Conservation (phyloP, 2,888 invertebrate genomes). For the Eristalis pertinax region DNA sequence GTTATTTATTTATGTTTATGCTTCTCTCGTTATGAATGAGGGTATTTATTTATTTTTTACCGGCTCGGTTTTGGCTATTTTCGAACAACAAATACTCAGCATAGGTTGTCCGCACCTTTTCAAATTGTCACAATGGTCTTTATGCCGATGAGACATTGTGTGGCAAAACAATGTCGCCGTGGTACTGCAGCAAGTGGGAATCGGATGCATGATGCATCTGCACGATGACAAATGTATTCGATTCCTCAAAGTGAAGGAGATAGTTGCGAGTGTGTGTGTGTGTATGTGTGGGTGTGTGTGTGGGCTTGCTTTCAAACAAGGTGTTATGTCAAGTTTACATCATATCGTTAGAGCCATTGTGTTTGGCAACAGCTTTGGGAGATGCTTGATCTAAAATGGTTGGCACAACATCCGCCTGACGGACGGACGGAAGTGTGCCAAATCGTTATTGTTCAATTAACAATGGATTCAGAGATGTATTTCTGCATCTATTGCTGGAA, state of each 20-base stretch:
- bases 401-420: constrained; percentile 16
- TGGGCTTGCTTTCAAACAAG: constrained; percentile 8
- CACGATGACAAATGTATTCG: constrained; percentile 44
- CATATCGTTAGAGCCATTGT: constrained; percentile 6
- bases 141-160: constrained; percentile 29
- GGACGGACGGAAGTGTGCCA: constrained; percentile 25
- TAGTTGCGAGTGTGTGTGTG: not conserved
- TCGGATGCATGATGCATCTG: constrained; percentile 41
- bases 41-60: constrained; percentile 29
- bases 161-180: constrained; percentile 29
- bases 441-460: not conserved
- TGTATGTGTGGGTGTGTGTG: not conserved
- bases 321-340: constrained; percentile 47
- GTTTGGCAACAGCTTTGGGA: constrained; percentile 23
- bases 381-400: not conserved
- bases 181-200: constrained; percentile 41
- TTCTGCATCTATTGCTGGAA: not conserved
- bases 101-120: constrained; percentile 53
- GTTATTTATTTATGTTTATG: constrained; percentile 39
- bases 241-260: not conserved
- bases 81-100: constrained; percentile 42
- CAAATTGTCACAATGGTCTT: constrained; percentile 50
- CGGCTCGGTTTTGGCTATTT: constrained; percentile 15
- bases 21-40: constrained; percentile 6
- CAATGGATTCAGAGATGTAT: not conserved